Evolutionary conservation across 2,888 invertebrate species (phyloP).

Genomic region (Athripsodes cinereus): DNA sequence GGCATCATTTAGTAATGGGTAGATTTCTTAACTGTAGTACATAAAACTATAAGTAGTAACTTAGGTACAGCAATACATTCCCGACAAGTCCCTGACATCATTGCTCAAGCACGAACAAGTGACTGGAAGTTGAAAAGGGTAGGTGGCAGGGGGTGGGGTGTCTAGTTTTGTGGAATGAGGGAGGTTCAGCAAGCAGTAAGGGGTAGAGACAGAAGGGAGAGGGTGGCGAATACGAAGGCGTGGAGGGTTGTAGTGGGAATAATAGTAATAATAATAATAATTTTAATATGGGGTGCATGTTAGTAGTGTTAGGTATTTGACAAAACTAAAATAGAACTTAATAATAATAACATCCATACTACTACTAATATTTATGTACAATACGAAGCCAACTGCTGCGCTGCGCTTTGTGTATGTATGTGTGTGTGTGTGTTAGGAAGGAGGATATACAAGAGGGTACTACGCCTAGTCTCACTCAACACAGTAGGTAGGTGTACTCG

Average conservation of each 20-base stretch:
- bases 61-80: no score
- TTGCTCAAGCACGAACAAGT: slow-evolving; percentile 21
- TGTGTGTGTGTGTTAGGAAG: no score
- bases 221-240: not conserved
- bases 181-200: not conserved
- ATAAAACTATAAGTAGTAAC: no score
- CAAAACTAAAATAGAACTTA: slow-evolving; percentile 1
- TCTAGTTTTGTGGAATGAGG: not conserved
- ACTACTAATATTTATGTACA: no score
- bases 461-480: no score
- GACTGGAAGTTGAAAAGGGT: no score
- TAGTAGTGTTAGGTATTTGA: not conserved
- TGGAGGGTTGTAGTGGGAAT: not conserved
- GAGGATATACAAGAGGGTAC: no score
- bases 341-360: not conserved
- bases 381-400: no score
- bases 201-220: not conserved
- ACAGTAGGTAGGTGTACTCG: no score
- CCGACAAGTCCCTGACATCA: slow-evolving; percentile 21
- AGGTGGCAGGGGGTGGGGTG: not conserved
- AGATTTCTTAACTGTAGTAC: no score
- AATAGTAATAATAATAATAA: not conserved
- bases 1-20: no score
- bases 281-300: not conserved
- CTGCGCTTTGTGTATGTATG: no score